phyloP scores from a whole-genome alignment of 2,888 invertebrate species.

The Euzophera pinguis region DNA sequence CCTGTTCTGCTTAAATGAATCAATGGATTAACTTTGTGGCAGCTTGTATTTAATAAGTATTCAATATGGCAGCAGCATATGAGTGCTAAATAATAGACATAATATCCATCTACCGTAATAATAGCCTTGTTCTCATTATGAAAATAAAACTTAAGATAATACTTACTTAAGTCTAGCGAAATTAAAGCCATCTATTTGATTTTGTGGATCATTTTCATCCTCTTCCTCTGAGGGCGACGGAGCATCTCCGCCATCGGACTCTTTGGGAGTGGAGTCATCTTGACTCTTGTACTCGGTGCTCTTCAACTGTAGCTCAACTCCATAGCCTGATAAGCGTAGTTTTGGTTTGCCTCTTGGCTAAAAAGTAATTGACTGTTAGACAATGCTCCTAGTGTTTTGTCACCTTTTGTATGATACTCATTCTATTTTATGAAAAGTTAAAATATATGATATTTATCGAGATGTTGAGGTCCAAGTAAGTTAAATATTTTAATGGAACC shows the following conservation, averaged over 20 bases:
- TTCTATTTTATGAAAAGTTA: too few relatives aligned
- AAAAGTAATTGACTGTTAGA: slow-evolving; percentile 8
- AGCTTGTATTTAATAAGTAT: too few relatives aligned
- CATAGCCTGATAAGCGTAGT: slow-evolving; percentile 96
- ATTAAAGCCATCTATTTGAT: slow-evolving; percentile 92
- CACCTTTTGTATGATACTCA: too few relatives aligned
- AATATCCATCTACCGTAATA: too few relatives aligned
- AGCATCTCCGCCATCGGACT: slow-evolving; percentile 71
- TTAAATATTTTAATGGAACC: too few relatives aligned
- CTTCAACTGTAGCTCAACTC: slow-evolving; percentile 98
- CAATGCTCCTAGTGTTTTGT: neutral
- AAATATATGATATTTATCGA: too few relatives aligned
- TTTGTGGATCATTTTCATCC: slow-evolving; percentile 82
- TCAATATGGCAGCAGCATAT: too few relatives aligned
- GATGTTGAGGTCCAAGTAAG: too few relatives aligned
- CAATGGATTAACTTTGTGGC: too few relatives aligned
- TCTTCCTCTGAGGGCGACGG: slow-evolving; percentile 67
- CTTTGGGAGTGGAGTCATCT: slow-evolving; percentile 90
- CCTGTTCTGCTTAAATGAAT: too few relatives aligned
- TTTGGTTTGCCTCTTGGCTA: slow-evolving; percentile 63
- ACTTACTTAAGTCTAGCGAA: slow-evolving; percentile 91
- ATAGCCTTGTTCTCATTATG: neutral
- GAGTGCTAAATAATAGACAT: too few relatives aligned
- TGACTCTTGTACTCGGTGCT: slow-evolving; percentile 99
- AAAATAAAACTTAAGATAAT: neutral